Conservation (phyloP, 2,113 vertebrate species). For the Todiramphus saurophagus region DNA sequence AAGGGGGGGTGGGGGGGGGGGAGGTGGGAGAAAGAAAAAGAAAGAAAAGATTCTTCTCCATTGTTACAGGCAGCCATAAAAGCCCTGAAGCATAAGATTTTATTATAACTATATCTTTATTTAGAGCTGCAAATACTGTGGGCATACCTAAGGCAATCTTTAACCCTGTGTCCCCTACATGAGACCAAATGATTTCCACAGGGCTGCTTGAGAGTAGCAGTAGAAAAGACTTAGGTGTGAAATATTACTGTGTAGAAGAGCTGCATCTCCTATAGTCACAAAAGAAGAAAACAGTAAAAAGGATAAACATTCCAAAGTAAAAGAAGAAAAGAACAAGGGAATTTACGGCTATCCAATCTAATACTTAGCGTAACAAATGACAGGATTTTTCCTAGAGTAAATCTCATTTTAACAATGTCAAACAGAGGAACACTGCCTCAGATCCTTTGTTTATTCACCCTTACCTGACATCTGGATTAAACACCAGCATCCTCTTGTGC, state of each 20-base stretch:
- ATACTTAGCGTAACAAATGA: not conserved
- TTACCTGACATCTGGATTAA: not conserved
- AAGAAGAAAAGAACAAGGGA: not conserved
- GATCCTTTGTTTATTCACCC: not conserved
- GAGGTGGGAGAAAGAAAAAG: not conserved
- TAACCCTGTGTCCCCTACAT: not conserved
- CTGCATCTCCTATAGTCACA: not conserved
- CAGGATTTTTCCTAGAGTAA: not conserved
- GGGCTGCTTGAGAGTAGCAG: not conserved
- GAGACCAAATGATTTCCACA: not conserved
- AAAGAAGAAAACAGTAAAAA: not conserved
- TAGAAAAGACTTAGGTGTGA: not conserved
- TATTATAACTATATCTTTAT: constrained; percentile 11
- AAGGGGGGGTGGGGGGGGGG: not conserved
- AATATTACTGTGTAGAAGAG: not conserved
- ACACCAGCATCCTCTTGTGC: not conserved
- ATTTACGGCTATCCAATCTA: not conserved
- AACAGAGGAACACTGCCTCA: not conserved
- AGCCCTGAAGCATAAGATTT: constrained; percentile 31
- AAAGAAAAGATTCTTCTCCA: not conserved
- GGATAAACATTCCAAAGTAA: not conserved
- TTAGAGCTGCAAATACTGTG: not conserved
- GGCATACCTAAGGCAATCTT: constrained; percentile 29
- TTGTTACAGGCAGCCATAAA: not conserved
- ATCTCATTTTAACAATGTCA: not conserved